Conservation (phyloP, 2,888 invertebrate genomes). For the Incurvaria masculella region DNA sequence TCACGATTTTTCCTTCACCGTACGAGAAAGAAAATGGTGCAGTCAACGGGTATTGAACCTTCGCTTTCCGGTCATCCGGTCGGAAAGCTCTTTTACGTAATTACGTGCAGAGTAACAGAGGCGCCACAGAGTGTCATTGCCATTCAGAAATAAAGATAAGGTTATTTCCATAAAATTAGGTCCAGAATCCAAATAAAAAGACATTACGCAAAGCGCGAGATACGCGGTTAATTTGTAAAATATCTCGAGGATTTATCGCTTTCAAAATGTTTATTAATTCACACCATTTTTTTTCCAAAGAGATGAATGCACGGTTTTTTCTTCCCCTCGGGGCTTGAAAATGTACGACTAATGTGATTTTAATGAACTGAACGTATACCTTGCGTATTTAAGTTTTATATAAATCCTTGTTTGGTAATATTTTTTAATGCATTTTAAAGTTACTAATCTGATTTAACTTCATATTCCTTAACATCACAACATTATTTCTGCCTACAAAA, state of each 20-base stretch:
- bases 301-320: slow-evolving; percentile 36
- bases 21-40: no score
- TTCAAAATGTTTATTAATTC: slow-evolving; percentile 32
- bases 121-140: no score
- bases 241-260: background rate
- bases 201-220: background rate
- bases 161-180: background rate
- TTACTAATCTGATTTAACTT: slow-evolving; percentile 6
- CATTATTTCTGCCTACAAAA: no score
- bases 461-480: no score
- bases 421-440: slow-evolving; percentile 1
- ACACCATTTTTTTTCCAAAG: slow-evolving; percentile 33
- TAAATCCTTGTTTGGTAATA: no score
- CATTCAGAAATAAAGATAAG: background rate
- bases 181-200: background rate
- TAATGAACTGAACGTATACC: slow-evolving; percentile 51
- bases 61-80: no score
- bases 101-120: no score
- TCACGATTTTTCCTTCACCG: no score
- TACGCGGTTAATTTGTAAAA: background rate
- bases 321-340: slow-evolving; percentile 28
- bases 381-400: no score
- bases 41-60: no score
- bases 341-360: slow-evolving; percentile 52
- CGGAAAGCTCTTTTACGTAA: no score